phyloP scores from a whole-genome alignment of 2,797 vertebrate species.

The Picus viridis region DNA sequence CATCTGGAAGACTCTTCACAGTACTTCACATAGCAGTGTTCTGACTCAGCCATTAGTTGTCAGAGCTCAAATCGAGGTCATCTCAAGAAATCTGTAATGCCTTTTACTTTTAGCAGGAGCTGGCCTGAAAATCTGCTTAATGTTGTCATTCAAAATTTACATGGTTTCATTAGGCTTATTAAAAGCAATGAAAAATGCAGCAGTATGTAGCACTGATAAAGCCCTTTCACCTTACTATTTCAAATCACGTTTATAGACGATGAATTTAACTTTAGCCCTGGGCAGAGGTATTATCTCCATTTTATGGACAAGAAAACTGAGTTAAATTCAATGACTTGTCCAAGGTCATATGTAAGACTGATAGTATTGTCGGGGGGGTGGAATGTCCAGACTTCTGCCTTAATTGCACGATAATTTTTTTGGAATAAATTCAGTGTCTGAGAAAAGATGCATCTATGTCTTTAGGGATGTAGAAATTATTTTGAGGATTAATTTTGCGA shows the following conservation, averaged over 20 bases:
- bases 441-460: constrained; percentile 23
- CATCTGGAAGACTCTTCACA: constrained; percentile 66
- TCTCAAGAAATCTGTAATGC: constrained; percentile 56
- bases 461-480: constrained; percentile 27
- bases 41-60: constrained; percentile 63
- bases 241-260: constrained; percentile 59
- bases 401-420: constrained; percentile 44
- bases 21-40: constrained; percentile 56
- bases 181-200: constrained; percentile 71
- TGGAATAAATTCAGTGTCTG: constrained; percentile 22
- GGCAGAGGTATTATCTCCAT: constrained; percentile 62
- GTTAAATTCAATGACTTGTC: constrained; percentile 69
- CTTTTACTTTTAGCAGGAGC: constrained; percentile 48
- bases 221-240: constrained; percentile 66
- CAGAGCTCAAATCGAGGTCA: constrained; percentile 60
- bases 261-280: constrained; percentile 67
- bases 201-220: constrained; percentile 64
- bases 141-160: constrained; percentile 63
- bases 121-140: constrained; percentile 62
- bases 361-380: neutral
- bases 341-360: constrained; percentile 37
- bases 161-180: constrained; percentile 70
- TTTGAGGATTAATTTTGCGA: constrained; percentile 8
- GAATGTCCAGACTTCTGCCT: neutral
- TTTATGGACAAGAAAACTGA: constrained; percentile 65